phyloP scores from a whole-genome alignment of 2,797 vertebrate genomes.

The Adelosebastes latens region DNA sequence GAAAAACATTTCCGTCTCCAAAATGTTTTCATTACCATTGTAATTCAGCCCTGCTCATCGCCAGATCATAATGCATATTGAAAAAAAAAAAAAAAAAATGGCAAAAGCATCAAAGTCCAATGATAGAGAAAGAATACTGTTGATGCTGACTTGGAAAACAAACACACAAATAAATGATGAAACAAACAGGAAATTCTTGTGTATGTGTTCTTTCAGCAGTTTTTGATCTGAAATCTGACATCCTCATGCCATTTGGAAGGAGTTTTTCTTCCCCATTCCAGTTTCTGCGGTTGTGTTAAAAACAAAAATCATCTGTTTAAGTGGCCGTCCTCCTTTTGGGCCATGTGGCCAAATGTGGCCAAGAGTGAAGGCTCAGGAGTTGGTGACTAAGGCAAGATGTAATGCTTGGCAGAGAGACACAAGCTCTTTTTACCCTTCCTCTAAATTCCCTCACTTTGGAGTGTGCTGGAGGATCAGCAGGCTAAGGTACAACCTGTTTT shows the following conservation, averaged over 20 bases:
- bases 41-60: slow-evolving; percentile 21
- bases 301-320: slow-evolving; percentile 70
- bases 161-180: slow-evolving; percentile 61
- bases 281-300: slow-evolving; percentile 56
- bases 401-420: slow-evolving; percentile 64
- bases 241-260: slow-evolving; percentile 45
- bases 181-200: slow-evolving; percentile 61
- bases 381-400: slow-evolving; percentile 65
- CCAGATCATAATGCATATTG: slow-evolving; percentile 36
- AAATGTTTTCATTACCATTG: slow-evolving; percentile 41
- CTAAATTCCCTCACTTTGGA: slow-evolving; percentile 31
- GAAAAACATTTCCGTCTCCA: slow-evolving; percentile 20
- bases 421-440: slow-evolving; percentile 40
- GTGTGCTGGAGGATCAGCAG: slow-evolving; percentile 34
- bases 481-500: slow-evolving; percentile 45
- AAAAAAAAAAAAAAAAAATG: slow-evolving; percentile 18
- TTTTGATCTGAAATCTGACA: slow-evolving; percentile 62
- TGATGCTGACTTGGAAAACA: slow-evolving; percentile 64
- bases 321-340: slow-evolving; percentile 51
- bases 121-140: slow-evolving; percentile 44
- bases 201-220: slow-evolving; percentile 40
- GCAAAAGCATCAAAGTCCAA: slow-evolving; percentile 56
- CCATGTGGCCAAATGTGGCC: slow-evolving; percentile 50
- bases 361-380: slow-evolving; percentile 32
- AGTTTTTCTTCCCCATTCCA: background rate